These are phyloP conservation scores for Calypte anna DNA, from an alignment of 2,113 vertebrate genomes.

Conservation along the genomic window DNA sequence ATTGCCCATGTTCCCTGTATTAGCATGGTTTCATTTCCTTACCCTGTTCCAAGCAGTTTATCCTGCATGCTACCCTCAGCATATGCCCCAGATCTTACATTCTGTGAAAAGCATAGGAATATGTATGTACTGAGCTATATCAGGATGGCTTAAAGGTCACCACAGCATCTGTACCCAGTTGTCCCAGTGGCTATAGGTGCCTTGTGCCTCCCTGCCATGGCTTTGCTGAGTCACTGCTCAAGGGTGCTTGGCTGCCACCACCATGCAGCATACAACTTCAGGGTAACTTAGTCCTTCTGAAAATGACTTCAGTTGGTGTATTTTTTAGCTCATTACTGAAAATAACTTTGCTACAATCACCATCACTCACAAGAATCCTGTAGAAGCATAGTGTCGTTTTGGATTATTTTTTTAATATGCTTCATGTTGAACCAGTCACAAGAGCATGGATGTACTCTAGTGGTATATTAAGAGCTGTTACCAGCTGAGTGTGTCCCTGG, in stretches of 20 bases:
- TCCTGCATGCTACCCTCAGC: fast-evolving
- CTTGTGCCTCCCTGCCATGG: neutral
- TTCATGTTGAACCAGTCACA: neutral
- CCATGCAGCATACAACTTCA: fast-evolving
- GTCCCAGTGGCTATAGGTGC: neutral
- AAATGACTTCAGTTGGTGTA: neutral
- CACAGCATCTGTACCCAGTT: fast-evolving
- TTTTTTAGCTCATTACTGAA: neutral
- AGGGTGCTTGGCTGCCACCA: neutral
- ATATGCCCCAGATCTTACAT: neutral
- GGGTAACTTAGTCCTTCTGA: neutral
- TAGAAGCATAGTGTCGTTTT: neutral
- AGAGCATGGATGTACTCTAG: neutral
- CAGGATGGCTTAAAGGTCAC: neutral
- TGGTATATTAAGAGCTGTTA: neutral
- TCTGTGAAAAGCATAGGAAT: neutral
- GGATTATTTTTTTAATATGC: neutral
- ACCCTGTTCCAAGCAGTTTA: neutral
- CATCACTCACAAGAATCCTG: neutral
- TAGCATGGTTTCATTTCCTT: neutral
- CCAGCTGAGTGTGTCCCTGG: neutral
- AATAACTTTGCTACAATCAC: neutral
- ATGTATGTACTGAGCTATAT: fast-evolving
- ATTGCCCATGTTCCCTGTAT: fast-evolving
- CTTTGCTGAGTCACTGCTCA: constrained; percentile 11